Evolutionary conservation across 1,140 invertebrate species (phyloP).

Genomic region (Danaus plexippus): DNA sequence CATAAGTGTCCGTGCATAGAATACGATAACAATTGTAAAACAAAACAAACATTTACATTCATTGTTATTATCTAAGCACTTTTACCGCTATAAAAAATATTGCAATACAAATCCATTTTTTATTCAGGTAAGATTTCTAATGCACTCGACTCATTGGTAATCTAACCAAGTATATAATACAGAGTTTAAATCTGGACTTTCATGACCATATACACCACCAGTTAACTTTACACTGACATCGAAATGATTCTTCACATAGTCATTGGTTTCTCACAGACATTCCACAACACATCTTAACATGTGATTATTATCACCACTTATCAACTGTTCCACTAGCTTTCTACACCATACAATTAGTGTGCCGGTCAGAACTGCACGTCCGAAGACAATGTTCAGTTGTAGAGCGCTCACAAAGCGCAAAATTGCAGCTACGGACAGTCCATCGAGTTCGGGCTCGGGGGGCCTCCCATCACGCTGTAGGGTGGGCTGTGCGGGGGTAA

Average conservation of each 20-base stretch:
- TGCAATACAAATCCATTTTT: too few relatives aligned
- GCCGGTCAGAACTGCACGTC: conserved; percentile 21
- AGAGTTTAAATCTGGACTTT: too few relatives aligned
- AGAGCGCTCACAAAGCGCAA: conserved; percentile 61
- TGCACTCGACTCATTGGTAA: too few relatives aligned
- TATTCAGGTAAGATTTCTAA: too few relatives aligned
- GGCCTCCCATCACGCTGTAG: conserved; percentile 65
- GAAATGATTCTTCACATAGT: background rate
- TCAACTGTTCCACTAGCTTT: conserved; percentile 19
- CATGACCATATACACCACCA: too few relatives aligned
- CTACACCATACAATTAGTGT: conserved; percentile 25
- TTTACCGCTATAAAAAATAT: too few relatives aligned
- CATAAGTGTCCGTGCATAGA: too few relatives aligned
- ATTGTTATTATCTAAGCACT: too few relatives aligned
- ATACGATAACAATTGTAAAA: too few relatives aligned
- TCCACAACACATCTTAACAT: conserved; percentile 7
- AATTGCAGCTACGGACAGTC: conserved; percentile 66
- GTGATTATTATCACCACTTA: conserved; percentile 9
- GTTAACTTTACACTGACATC: too few relatives aligned
- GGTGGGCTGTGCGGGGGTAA: conserved; percentile 65
- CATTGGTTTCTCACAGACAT: conserved; percentile 11
- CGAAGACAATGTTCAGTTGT: conserved; percentile 31
- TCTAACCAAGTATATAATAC: too few relatives aligned
- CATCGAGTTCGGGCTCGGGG: conserved; percentile 64
- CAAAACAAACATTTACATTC: too few relatives aligned